These are phyloP conservation scores for Dallia pectoralis DNA, from an alignment of 2,797 vertebrate species.

Conservation along the genomic window DNA sequence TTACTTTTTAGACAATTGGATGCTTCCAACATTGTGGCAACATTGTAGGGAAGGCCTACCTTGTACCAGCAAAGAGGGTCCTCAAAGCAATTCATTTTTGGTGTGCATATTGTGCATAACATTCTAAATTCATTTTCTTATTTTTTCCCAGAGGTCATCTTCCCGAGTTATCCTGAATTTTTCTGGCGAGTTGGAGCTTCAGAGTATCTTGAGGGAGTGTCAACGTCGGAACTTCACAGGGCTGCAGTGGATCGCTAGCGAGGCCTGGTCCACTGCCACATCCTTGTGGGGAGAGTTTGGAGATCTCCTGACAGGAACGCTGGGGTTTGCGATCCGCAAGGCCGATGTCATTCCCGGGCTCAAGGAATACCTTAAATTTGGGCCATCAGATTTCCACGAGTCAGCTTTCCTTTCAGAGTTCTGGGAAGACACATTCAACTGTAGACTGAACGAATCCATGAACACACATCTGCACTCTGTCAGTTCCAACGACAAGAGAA, in stretches of 20 bases:
- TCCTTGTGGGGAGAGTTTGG: slow-evolving; percentile 59
- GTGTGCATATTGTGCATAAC: too few relatives aligned
- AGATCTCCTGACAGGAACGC: slow-evolving; percentile 70
- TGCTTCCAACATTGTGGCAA: too few relatives aligned
- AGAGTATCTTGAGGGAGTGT: too few relatives aligned
- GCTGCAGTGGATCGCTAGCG: slow-evolving; percentile 77
- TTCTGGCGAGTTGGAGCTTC: slow-evolving; percentile 57
- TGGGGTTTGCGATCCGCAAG: slow-evolving; percentile 76
- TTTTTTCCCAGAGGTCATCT: slow-evolving; percentile 54
- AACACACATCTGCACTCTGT: slow-evolving; percentile 53
- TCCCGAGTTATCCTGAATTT: slow-evolving; percentile 77
- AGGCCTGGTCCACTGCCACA: slow-evolving; percentile 77
- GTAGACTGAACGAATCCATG: slow-evolving; percentile 59
- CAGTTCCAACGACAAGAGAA: slow-evolving; percentile 28
- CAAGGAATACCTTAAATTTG: slow-evolving; percentile 63
- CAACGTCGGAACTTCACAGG: too few relatives aligned
- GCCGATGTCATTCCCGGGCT: slow-evolving; percentile 69
- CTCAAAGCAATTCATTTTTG: too few relatives aligned
- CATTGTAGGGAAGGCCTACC: too few relatives aligned
- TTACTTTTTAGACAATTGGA: too few relatives aligned
- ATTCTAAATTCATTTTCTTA: neutral
- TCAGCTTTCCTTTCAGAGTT: slow-evolving; percentile 64
- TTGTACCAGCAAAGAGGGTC: too few relatives aligned
- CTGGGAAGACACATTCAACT: slow-evolving; percentile 69
- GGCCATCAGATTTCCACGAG: slow-evolving; percentile 24